Evolutionary conservation across 2,797 vertebrate genomes (phyloP).

Genomic region (Linurgus olivaceus): DNA sequence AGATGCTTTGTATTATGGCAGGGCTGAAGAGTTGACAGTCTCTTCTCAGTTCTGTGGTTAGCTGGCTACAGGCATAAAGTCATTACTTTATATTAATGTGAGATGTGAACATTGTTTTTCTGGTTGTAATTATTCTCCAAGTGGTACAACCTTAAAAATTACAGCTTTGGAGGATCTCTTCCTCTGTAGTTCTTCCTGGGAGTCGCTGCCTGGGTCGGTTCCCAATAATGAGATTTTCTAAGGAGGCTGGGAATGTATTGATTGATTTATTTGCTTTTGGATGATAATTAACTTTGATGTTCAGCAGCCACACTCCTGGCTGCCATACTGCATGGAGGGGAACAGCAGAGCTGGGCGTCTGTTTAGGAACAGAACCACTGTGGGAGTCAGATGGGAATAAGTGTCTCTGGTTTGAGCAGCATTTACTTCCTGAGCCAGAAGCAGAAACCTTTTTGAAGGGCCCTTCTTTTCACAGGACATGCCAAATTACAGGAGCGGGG

Average conservation of each 20-base stretch:
- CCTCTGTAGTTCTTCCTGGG: slow-evolving; percentile 41
- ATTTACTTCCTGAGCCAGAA: not conserved
- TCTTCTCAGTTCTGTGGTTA: slow-evolving; percentile 67
- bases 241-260: not conserved
- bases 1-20: slow-evolving; percentile 56
- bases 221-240: slow-evolving; percentile 45
- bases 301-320: not conserved
- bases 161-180: slow-evolving; percentile 12
- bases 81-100: slow-evolving; percentile 70
- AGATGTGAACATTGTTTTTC: slow-evolving; percentile 67
- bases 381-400: not conserved
- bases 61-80: slow-evolving; percentile 64
- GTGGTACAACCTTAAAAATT: slow-evolving; percentile 39
- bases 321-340: not conserved
- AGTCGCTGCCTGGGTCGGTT: slow-evolving; percentile 7
- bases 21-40: slow-evolving; percentile 58
- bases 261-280: slow-evolving; percentile 28
- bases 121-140: slow-evolving; percentile 56
- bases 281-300: slow-evolving; percentile 24
- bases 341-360: not conserved
- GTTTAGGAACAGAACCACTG: not conserved
- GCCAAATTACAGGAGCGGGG: not conserved
- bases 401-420: not conserved
- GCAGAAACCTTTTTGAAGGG: not conserved
- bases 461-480: not conserved